These are phyloP conservation scores for Spisula solida DNA, from an alignment of 2,888 invertebrate genomes.

Conservation along the genomic window DNA sequence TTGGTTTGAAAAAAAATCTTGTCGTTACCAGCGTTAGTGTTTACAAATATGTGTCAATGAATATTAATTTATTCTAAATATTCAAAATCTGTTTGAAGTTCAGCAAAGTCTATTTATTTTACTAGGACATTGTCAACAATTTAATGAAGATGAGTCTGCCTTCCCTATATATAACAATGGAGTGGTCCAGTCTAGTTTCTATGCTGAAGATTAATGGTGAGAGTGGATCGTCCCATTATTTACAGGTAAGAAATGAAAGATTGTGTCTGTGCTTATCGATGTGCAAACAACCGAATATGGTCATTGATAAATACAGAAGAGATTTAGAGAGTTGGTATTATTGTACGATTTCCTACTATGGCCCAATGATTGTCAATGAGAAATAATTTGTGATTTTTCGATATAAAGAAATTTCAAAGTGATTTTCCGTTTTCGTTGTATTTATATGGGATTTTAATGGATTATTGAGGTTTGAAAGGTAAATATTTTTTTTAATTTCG, in stretches of 20 bases:
- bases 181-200: neutral
- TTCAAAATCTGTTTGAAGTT: conserved; percentile 23
- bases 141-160: neutral
- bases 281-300: conserved; percentile 39
- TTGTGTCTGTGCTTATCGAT: conserved; percentile 27
- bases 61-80: conserved; percentile 26
- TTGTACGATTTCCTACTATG: neutral
- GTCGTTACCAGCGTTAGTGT: neutral
- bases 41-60: conserved; percentile 36
- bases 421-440: neutral
- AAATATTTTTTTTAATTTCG: conserved; percentile 15
- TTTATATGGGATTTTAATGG: neutral
- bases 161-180: conserved; percentile 11
- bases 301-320: conserved; percentile 15
- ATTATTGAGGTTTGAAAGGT: conserved; percentile 7
- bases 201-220: conserved; percentile 26
- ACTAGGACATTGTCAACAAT: neutral
- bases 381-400: conserved; percentile 28
- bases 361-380: neutral
- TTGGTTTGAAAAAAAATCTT: neutral
- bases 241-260: conserved; percentile 35
- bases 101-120: conserved; percentile 18
- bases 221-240: conserved; percentile 32
- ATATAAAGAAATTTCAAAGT: neutral
- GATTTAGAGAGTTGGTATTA: conserved; percentile 30